These are phyloP conservation scores for Pagetopsis macropterus DNA, from an alignment of 2,797 vertebrate genomes.

Conservation along the genomic window DNA sequence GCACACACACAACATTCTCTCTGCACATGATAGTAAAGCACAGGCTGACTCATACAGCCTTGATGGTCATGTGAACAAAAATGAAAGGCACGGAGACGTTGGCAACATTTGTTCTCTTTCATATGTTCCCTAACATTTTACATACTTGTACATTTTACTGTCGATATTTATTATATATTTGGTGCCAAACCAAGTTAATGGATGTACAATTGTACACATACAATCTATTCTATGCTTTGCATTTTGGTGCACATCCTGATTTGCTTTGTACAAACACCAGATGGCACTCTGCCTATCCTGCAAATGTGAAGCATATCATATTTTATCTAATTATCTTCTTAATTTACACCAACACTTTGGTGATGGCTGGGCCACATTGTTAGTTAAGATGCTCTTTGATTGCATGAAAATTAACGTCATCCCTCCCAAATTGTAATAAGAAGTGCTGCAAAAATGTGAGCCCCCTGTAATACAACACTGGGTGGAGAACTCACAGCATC, in stretches of 20 bases:
- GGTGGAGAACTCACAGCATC: constrained; percentile 8
- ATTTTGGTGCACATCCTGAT: constrained; percentile 18
- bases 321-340: constrained; percentile 25
- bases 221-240: not conserved
- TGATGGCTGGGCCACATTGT: not conserved
- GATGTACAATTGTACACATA: constrained; percentile 6
- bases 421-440: not conserved
- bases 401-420: constrained; percentile 19
- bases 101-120: not conserved
- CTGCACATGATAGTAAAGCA: not conserved
- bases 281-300: constrained; percentile 65
- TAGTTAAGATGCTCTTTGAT: constrained; percentile 27
- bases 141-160: not conserved
- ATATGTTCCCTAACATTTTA: not conserved
- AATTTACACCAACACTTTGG: constrained; percentile 29
- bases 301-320: constrained; percentile 25
- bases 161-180: not conserved
- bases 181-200: not conserved
- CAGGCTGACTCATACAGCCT: constrained; percentile 2
- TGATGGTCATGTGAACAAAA: not conserved
- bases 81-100: not conserved
- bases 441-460: constrained; percentile 26
- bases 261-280: constrained; percentile 67
- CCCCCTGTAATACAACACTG: constrained; percentile 4
- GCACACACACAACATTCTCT: constrained; percentile 7